Percentiles rank a stretch among this genome's conserved stretches.
phyloP scores from a whole-genome alignment of 1,140 invertebrate species.

The Listronotus oregonensis region DNA sequence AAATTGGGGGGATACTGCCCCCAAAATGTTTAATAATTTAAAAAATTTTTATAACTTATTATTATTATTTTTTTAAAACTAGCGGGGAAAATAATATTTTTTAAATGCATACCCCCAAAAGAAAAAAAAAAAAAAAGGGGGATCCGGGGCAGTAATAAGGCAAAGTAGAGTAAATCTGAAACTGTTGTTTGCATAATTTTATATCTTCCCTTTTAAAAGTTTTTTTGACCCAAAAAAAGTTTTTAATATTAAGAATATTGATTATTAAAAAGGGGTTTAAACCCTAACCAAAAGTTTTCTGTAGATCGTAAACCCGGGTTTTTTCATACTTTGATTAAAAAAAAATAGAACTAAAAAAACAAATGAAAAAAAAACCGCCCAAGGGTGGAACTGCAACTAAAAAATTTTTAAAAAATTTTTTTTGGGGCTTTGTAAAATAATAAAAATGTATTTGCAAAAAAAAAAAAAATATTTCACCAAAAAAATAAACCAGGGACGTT shows the following conservation, averaged over 20 bases:
- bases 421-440: neutral
- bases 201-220: neutral
- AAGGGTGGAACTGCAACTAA: neutral
- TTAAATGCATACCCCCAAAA: neutral
- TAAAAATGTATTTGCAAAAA: neutral
- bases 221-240: neutral
- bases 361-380: neutral
- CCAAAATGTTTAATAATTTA: neutral
- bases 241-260: constrained; percentile 6
- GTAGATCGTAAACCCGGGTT: too few species aligned
- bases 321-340: neutral
- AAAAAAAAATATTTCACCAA: neutral
- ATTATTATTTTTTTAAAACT: neutral
- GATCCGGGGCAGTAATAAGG: neutral
- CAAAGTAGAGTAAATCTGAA: neutral
- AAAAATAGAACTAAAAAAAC: neutral
- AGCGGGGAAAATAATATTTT: neutral
- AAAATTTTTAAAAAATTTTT: neutral
- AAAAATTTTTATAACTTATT: neutral
- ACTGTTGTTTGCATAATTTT: neutral
- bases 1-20: neutral
- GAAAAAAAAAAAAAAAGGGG: neutral
- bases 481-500: neutral
- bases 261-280: neutral
- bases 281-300: neutral